phyloP scores from a whole-genome alignment of 2,888 invertebrate genomes.

The Ophion obscuratus region DNA sequence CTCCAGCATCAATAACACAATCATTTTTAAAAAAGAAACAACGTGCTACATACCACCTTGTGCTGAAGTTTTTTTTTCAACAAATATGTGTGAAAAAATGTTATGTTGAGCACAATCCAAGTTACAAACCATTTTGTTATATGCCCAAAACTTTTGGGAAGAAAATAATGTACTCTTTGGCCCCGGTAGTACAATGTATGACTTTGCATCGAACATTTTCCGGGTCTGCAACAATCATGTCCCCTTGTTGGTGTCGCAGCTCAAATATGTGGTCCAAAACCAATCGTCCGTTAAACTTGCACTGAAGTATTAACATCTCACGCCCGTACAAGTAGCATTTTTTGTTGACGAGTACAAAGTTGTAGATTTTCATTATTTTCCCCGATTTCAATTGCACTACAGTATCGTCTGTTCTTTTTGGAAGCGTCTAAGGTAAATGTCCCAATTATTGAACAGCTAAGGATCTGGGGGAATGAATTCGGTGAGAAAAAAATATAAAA shows the following conservation, averaged over 20 bases:
- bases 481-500: no score
- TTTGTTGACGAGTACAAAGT: constrained; percentile 34
- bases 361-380: constrained; percentile 41
- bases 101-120: not conserved
- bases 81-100: not conserved
- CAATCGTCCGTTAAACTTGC: not conserved
- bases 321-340: constrained; percentile 42
- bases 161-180: not conserved
- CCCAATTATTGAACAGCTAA: no score
- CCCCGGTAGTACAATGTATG: no score
- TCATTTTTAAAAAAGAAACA: not conserved
- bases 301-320: constrained; percentile 27
- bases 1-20: not conserved
- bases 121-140: not conserved
- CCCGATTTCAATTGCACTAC: constrained; percentile 35
- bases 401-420: constrained; percentile 53
- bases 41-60: no score
- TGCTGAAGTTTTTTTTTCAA: no score
- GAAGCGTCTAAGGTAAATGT: no score
- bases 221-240: not conserved
- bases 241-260: not conserved
- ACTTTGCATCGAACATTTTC: no score
- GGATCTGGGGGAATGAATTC: no score
- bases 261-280: not conserved
- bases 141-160: not conserved